Conservation (phyloP, 2,797 vertebrate species). For the Leuciscus waleckii region DNA sequence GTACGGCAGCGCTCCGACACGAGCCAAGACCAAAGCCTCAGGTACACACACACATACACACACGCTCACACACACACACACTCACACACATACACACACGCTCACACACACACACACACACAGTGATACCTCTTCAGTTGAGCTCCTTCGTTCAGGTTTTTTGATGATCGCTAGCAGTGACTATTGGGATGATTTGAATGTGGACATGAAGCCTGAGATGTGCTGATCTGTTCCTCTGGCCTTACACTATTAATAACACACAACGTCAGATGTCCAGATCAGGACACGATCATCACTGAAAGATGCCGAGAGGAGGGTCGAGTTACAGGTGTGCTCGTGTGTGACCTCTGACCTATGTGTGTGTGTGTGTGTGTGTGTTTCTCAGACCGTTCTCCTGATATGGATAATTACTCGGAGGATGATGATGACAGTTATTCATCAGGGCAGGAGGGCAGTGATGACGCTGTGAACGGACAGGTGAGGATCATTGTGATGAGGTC, state of each 20-base stretch:
- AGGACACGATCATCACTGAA: not conserved
- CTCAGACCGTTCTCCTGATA: conserved; percentile 82
- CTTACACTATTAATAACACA: not conserved
- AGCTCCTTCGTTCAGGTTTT: not conserved
- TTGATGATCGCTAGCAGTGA: no score
- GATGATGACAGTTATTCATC: conserved; percentile 86
- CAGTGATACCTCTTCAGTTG: not conserved
- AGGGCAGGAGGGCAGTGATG: conserved; percentile 83
- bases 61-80: not conserved
- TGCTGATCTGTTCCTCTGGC: not conserved
- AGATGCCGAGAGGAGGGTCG: not conserved
- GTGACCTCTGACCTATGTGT: conserved; percentile 29
- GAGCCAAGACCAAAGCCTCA: conserved; percentile 80
- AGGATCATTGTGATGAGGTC: conserved; percentile 10
- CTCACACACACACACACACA: not conserved
- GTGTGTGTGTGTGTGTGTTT: conserved; percentile 37
- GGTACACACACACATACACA: conserved; percentile 61
- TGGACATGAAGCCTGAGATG: not conserved
- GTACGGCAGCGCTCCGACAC: conserved; percentile 74
- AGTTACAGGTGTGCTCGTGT: conserved; percentile 32
- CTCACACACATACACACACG: not conserved
- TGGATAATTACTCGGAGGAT: conserved; percentile 86
- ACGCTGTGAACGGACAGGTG: conserved; percentile 80
- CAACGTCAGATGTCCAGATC: not conserved
- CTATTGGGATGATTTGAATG: no score